Base-by-base conservation (phyloP, 2,888 invertebrate species). In the Gisinianus flammeolus region DNA sequence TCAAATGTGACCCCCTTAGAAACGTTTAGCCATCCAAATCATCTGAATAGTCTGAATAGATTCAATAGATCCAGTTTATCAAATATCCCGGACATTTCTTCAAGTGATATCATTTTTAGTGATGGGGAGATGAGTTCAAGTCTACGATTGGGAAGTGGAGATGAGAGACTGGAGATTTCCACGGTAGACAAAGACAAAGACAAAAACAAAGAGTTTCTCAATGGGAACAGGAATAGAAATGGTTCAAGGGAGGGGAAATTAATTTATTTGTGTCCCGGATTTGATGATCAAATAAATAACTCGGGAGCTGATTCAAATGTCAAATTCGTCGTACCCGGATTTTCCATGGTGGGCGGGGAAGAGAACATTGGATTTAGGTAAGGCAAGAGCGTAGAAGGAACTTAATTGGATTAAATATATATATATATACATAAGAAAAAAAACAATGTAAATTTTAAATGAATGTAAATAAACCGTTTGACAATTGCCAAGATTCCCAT, bases 81-180 rank as follows among this genome's bases (percentile, higher is more conserved):
- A 0, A 31, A 67, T 22, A 67, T 33, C n/a, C 33, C 67, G 4
- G 31, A 67, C 33, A 67, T 67, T 67, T 67, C 67, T 3, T 26
- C 31, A 6, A 67, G 33, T 31, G 31, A 67, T 26, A 31, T 67
- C 22, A 67, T 67, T 67, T 8, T 67, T 67, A 33, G 4, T 2
- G 22, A n/a, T 58, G 56, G 56, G 1, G 67, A 33, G 12, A 8
- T 5, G 2, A 33, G 6, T 33, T n/a, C 19, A 6, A 33, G 33
- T 64, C 5, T 56, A 56, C 56, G 22, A 4, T 56, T 56, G 56
- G 22, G 16, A 56, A 3, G 22, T 56, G 56, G 56, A 19, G n/a
- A 56, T n/a, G 56, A 56, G n/a, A n/a, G n/a, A n/a, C n/a, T n/a
- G n/a, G n/a, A n/a, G n/a, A n/a, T n/a, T n/a, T n/a, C n/a, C n/a